Evolutionary conservation across 2,113 vertebrate genomes (phyloP), one percentile per base, ranked within the genome.

Genomic region (Mellivora capensis): DNA sequence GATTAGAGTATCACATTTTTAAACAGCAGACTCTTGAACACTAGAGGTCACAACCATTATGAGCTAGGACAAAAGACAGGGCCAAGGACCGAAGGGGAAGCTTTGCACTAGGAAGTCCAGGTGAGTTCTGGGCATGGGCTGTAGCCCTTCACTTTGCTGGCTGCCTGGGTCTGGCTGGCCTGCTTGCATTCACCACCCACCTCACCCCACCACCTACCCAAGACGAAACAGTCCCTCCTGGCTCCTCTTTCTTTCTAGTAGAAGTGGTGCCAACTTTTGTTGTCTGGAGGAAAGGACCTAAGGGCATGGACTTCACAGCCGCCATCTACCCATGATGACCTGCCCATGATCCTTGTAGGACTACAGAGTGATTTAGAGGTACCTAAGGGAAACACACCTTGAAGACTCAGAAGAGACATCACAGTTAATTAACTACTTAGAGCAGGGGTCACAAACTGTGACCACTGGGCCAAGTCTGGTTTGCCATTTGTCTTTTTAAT

Each of bases 21-120:
- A 49, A 79, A 96, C 34, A 96, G 84, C 67, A 96, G 93, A 89
- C 34, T 44, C 92, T 91, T 71, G 67, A 94, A 95, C 77, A 74
- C 37, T 74, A 98, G 61, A 93, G 93, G 90, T 94, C 92, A 96
- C 82, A 96, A 89, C 89, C 54, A 44, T 96, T 89, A 79, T 72
- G 61, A 87, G 42, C 76, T 84, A 25, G 57, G 83, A 91, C 34
- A 34, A 94, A 96, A 97, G 31, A 77, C 95, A 96, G 83, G 52
- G 21, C 44, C 6, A 37, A 79, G 14, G 12, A 13, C 62, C 44
- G 1, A 13, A 81, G n/a, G 49, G 29, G 18, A 85, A 82, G 31
- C 3, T 85, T 86, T 77, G 59, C 61, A 23, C 54, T 39, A 37
- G n/a, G 44, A 61, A 94, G 23, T n/a, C 31, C 29, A 9, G 31